These are phyloP conservation scores for Hemichromis elongatus DNA, from an alignment of 2,113 vertebrate genomes.

Conservation along the genomic window DNA sequence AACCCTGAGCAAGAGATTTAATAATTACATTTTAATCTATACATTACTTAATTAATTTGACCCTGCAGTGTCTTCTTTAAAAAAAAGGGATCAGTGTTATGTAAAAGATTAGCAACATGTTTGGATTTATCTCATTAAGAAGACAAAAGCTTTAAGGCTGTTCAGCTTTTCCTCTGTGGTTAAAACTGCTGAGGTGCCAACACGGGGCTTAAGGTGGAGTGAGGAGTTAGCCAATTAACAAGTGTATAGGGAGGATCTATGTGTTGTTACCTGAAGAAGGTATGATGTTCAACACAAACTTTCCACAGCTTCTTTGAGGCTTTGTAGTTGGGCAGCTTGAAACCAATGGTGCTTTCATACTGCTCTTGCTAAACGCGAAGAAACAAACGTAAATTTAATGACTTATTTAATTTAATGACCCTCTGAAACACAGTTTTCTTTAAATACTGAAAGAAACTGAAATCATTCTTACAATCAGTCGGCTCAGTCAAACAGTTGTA, in stretches of 20 bases:
- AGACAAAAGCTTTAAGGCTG: background rate
- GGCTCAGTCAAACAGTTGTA: background rate
- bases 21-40: background rate
- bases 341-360: conserved; percentile 91
- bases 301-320: conserved; percentile 98
- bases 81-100: background rate
- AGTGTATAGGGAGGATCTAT: background rate
- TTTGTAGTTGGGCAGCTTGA: conserved; percentile 91
- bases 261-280: conserved; percentile 89
- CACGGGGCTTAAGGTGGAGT: conserved; percentile 25
- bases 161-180: background rate
- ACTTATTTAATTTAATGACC: too few relatives aligned
- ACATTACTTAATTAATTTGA: background rate
- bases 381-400: background rate
- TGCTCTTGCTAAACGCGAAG: conserved; percentile 80
- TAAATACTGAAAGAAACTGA: background rate
- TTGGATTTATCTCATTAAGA: background rate
- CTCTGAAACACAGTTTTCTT: background rate
- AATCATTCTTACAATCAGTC: background rate
- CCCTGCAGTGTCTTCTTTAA: background rate
- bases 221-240: conserved; percentile 40
- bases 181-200: conserved; percentile 17
- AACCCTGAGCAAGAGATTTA: conserved; percentile 67
- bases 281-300: conserved; percentile 94
- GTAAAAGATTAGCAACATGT: background rate